Conservation (phyloP, 92 coral and sea anemone genomes). For the Palythoa caribaeorum region DNA sequence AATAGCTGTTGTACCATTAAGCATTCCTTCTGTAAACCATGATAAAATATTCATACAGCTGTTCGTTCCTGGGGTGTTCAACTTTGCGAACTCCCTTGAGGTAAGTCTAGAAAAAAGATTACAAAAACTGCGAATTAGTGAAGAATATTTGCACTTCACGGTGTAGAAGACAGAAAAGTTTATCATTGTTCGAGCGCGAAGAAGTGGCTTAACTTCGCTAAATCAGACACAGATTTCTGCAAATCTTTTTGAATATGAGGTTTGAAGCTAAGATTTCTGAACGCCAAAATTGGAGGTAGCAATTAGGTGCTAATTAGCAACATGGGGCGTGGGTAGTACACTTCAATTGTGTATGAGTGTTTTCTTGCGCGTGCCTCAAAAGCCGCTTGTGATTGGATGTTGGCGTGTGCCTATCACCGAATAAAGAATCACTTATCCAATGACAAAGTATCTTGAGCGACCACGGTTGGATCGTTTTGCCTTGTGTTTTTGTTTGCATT, state of each 20-base stretch:
- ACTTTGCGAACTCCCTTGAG: conserved; percentile 65
- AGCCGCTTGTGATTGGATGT: conserved; percentile 66
- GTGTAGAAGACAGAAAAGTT: conserved; percentile 20
- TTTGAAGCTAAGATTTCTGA: conserved; percentile 45
- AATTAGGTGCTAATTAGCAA: conserved; percentile 90
- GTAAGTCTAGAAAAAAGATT: conserved; percentile 31
- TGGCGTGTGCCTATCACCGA: conserved; percentile 66
- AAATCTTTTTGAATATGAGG: conserved; percentile 35
- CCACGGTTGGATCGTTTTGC: conserved; percentile 90
- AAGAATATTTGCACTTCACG: neutral
- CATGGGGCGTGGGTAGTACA: conserved; percentile 80
- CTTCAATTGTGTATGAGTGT: conserved; percentile 78
- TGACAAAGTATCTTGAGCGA: conserved; percentile 55
- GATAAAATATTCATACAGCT: conserved; percentile 85
- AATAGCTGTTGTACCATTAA: conserved; percentile 72
- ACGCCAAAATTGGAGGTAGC: conserved; percentile 83
- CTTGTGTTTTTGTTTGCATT: conserved; percentile 98
- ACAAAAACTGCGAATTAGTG: neutral
- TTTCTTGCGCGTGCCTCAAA: conserved; percentile 74
- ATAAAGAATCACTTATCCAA: conserved; percentile 69
- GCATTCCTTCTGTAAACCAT: conserved; percentile 76
- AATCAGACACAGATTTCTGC: neutral
- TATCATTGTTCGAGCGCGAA: neutral
- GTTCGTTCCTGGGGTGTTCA: conserved; percentile 52
- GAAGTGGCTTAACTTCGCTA: neutral